A percentile compares a stretch with the other conserved stretches of the same genome.
Conservation (phyloP, 2,888 invertebrate species). For the Andrena bucephala region DNA sequence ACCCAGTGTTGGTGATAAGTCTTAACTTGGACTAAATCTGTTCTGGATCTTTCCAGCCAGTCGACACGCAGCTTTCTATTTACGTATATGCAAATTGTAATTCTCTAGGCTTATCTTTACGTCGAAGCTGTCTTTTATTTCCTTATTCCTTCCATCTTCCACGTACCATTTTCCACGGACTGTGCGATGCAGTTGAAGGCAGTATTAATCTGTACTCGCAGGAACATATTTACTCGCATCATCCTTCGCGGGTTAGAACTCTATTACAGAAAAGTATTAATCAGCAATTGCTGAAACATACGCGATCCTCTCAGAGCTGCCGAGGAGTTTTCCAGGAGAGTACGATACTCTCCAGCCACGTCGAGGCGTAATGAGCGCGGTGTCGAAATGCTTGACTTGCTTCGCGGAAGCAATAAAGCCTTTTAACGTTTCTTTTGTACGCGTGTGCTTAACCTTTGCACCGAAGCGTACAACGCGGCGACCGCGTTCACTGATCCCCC, state of each 20-base stretch:
- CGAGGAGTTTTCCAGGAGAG: neutral
- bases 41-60: no score
- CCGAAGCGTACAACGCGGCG: conserved; percentile 28
- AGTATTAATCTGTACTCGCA: no score
- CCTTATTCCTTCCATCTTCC: no score
- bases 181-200: no score
- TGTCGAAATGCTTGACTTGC: conserved; percentile 60
- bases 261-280: no score
- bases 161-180: no score
- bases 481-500: conserved; percentile 26
- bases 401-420: conserved; percentile 71
- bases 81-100: no score
- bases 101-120: neutral
- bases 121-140: neutral
- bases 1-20: neutral
- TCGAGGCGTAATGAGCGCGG: conserved; percentile 43
- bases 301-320: no score
- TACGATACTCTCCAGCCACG: neutral
- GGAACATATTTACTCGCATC: no score
- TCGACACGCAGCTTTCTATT: no score
- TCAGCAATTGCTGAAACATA: neutral
- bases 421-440: conserved; percentile 61
- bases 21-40: neutral
- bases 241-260: no score
- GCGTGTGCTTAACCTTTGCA: conserved; percentile 66